A percentile compares a stretch with the other conserved stretches of the same genome.
These are phyloP conservation scores for Eupithecia subumbrata DNA, from an alignment of 2,888 invertebrate species.

Conservation along the genomic window DNA sequence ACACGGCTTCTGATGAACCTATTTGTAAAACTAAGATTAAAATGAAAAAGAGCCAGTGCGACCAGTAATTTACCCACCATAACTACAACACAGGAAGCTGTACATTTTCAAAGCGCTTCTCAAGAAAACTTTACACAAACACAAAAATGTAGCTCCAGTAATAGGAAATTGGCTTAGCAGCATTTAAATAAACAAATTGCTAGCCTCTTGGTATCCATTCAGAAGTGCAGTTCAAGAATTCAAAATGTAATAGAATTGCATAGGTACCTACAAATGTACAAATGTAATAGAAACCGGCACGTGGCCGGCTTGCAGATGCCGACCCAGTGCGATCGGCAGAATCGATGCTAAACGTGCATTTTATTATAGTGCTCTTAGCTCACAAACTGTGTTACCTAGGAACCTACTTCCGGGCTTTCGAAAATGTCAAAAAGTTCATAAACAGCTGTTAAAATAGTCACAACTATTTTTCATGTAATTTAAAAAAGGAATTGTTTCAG, in stretches of 20 bases:
- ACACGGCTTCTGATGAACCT: no score
- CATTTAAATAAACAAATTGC: slow-evolving; percentile 2
- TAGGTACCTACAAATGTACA: not conserved
- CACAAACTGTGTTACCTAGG: not conserved
- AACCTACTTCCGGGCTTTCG: not conserved
- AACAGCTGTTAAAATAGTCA: not conserved
- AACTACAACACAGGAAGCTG: no score
- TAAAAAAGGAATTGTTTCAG: not conserved
- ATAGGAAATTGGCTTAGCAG: not conserved
- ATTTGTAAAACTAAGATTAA: no score
- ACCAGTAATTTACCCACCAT: no score
- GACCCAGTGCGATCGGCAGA: slow-evolving; percentile 4
- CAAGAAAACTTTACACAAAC: not conserved
- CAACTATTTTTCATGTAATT: not conserved
- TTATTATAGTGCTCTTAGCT: not conserved
- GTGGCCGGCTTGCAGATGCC: slow-evolving; percentile 10
- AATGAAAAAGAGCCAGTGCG: no score
- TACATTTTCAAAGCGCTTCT: not conserved
- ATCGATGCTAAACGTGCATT: not conserved
- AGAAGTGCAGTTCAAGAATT: slow-evolving; percentile 10
- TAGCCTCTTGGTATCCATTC: not conserved
- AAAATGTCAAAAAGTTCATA: not conserved
- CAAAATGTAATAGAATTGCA: slow-evolving; percentile 5
- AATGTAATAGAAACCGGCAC: slow-evolving; percentile 17
- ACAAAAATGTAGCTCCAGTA: not conserved